Evolutionary conservation across 2,888 invertebrate genomes (phyloP), one percentile per base, ranked within the genome.

Genomic region (Acanthosepion lycidas): DNA sequence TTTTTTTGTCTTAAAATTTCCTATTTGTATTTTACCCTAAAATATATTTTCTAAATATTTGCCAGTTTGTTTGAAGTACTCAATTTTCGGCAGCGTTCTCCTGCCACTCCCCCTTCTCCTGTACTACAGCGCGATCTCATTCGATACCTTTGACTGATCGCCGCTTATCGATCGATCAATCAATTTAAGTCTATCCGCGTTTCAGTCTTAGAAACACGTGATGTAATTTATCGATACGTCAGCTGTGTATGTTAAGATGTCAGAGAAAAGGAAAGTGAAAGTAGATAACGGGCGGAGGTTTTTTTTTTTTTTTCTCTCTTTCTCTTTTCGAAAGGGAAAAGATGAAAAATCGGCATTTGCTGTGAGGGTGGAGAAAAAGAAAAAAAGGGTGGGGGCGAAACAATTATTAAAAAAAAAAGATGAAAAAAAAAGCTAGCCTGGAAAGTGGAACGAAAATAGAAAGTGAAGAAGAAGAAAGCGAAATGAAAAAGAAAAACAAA

Each of bases 71-170:
- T 59, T 23, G 59, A 59, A 59, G 59, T 59, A 23, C 59, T 59
- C 59, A 59, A 15, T 78, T 78, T 78, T 78, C 78, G n/a, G 78
- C 33, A 5, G n/a, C 15, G 78, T 33, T 4, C n/a, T 33, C 3
- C 33, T 33, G 2, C 15, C n/a, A n/a, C 18, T 78, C 59, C 33
- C 15, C 33, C n/a, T 1, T 33, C 15, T 15, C n/a, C 33, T 23
- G 33, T 33, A 12, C 78, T 23, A 64, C 6, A 78, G 2, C n/a
- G 78, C 23, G 59, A 59, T 78, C n/a, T 78, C 78, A 78, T 33
- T 78, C 78, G 78, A 78, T 78, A 78, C 78, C n/a, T 78, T 78
- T 78, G n/a, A 78, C n/a, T 78, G 78, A 78, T 78, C 78, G n/a
- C 4, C n/a, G 28, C n/a, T 78, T 78, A 33, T 78, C 78, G n/a